Evolutionary conservation across 2,888 invertebrate species (phyloP).

Genomic region (Drosophila helvetica): DNA sequence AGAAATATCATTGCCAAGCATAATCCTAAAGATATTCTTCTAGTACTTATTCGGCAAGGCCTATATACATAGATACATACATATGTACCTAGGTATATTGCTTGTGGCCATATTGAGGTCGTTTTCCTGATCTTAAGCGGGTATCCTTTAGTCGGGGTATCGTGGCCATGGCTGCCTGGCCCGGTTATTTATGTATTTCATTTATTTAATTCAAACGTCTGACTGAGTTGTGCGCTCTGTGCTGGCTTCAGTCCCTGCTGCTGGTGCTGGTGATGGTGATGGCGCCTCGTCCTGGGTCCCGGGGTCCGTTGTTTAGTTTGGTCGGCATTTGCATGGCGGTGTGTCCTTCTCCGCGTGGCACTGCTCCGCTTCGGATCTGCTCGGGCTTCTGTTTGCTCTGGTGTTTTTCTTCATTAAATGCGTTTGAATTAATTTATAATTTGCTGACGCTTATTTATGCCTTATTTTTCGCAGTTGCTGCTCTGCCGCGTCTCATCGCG

Average conservation of each 20-base stretch:
- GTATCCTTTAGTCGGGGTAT: not conserved
- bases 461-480: slow-evolving; percentile 39
- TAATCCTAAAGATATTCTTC: too few relatives aligned
- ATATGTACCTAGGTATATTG: too few relatives aligned
- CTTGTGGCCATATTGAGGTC: too few relatives aligned
- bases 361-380: not conserved
- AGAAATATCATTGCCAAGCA: too few relatives aligned
- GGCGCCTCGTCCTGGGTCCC: not conserved
- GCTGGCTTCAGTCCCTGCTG: not conserved
- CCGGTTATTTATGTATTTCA: slow-evolving; percentile 73
- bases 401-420: slow-evolving; percentile 76
- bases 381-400: slow-evolving; percentile 53
- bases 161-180: slow-evolving; percentile 27
- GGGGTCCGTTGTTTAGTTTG: slow-evolving; percentile 47
- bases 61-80: too few relatives aligned
- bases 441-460: slow-evolving; percentile 78
- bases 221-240: slow-evolving; percentile 32
- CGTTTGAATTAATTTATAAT: slow-evolving; percentile 78
- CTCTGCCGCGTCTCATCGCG: not conserved
- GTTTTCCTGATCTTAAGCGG: not conserved
- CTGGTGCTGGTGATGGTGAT: not conserved
- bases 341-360: not conserved
- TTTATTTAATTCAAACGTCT: slow-evolving; percentile 77
- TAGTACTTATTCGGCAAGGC: too few relatives aligned
- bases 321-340: slow-evolving; percentile 66